A percentile compares a stretch with the other conserved stretches of the same genome.
Evolutionary conservation across 2,797 vertebrate species (phyloP).

Genomic region (Lagorchestes hirsutus): DNA sequence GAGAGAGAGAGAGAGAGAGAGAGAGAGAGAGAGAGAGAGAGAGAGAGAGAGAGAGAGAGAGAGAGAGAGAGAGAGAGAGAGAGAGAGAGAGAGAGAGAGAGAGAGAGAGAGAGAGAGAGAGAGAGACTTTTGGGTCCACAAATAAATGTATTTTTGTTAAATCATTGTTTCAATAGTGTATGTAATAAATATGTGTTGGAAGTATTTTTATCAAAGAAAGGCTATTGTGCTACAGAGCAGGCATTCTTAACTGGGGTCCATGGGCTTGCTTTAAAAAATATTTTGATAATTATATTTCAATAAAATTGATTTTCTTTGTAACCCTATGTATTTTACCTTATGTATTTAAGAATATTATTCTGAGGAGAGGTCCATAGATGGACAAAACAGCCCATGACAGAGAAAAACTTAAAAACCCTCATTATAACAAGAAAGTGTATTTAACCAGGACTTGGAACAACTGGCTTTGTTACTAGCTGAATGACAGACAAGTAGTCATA

Average conservation of each 20-base stretch:
- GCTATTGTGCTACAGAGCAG: not conserved
- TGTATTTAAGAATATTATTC: not conserved
- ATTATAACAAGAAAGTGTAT: not conserved
- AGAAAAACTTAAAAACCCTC: not conserved
- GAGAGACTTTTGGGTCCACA: too few relatives aligned
- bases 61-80: too few relatives aligned
- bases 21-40: too few relatives aligned
- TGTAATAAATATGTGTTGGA: too few relatives aligned
- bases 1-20: too few relatives aligned
- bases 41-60: not conserved
- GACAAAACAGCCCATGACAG: not conserved
- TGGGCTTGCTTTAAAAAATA: not conserved
- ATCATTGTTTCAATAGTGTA: too few relatives aligned
- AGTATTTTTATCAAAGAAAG: not conserved
- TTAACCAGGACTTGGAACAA: not conserved
- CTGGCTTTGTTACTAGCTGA: not conserved
- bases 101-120: too few relatives aligned
- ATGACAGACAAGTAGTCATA: not conserved
- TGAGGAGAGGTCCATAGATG: not conserved
- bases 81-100: too few relatives aligned
- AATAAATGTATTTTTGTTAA: too few relatives aligned
- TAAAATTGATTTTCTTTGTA: not conserved
- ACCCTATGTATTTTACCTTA: not conserved
- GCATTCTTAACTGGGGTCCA: not conserved
- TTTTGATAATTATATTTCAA: not conserved